phyloP scores from a whole-genome alignment of 2,888 invertebrate species.

The Limenitis arthemis region DNA sequence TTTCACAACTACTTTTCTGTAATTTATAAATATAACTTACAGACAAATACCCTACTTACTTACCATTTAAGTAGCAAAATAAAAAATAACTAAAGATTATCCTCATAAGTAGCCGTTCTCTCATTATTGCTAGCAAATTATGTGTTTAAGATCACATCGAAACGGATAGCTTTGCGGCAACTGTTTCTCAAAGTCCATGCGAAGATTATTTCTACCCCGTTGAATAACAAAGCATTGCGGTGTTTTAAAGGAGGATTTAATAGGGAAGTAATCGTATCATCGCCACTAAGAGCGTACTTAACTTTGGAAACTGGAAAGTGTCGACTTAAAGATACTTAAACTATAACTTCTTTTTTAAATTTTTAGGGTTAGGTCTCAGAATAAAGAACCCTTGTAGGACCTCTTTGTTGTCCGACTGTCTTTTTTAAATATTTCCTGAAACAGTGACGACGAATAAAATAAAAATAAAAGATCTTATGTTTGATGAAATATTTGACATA shows the following conservation, averaged over 20 bases:
- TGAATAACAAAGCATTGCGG: slow-evolving; percentile 62
- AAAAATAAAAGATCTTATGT: too few species aligned
- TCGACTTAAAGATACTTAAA: slow-evolving; percentile 58
- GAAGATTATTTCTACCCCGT: slow-evolving; percentile 51
- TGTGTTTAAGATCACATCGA: slow-evolving; percentile 39
- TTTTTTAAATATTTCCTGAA: too few species aligned
- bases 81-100: slow-evolving; percentile 1
- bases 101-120: slow-evolving; percentile 5
- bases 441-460: too few species aligned
- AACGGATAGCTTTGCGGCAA: slow-evolving; percentile 47
- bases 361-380: slow-evolving; percentile 48
- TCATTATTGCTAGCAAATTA: slow-evolving; percentile 46
- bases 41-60: background rate
- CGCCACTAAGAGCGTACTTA: slow-evolving; percentile 62
- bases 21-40: too few species aligned
- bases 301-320: slow-evolving; percentile 58
- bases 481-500: too few species aligned
- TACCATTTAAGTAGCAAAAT: background rate
- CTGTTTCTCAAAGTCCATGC: slow-evolving; percentile 57
- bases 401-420: too few species aligned
- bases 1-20: too few species aligned
- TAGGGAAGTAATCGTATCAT: slow-evolving; percentile 63
- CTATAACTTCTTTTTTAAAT: slow-evolving; percentile 64
- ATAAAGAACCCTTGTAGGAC: too few species aligned
- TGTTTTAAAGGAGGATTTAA: slow-evolving; percentile 61